These are phyloP conservation scores for Otolemur crassicaudatus DNA, from an alignment of 2,797 vertebrate species.

Conservation along the genomic window DNA sequence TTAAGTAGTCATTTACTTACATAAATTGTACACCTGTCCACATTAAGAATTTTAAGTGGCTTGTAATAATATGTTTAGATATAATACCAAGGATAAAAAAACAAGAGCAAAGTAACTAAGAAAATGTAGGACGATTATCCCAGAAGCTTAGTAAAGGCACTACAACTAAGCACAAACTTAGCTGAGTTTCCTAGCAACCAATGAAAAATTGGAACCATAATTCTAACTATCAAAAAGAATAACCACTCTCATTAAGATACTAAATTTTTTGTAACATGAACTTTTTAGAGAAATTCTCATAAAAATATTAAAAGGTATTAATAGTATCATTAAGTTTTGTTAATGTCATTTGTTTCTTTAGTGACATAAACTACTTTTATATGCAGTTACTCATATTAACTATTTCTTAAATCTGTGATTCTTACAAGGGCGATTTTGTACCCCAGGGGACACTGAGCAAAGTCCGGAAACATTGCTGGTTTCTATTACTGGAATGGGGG, in stretches of 20 bases:
- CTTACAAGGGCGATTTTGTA: neutral
- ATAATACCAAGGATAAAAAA: neutral
- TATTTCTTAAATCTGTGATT: neutral
- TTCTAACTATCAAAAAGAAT: conserved; percentile 24
- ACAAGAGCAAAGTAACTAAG: neutral
- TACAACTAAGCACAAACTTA: neutral
- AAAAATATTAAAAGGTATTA: neutral
- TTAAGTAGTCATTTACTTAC: neutral
- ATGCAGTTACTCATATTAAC: neutral
- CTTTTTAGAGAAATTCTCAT: conserved; percentile 20
- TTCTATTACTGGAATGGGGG: neutral
- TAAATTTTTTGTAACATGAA: neutral
- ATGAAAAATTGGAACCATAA: neutral
- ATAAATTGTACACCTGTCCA: neutral
- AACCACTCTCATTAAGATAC: neutral
- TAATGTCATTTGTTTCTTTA: conserved; percentile 3
- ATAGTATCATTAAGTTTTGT: neutral
- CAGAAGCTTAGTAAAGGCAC: conserved; percentile 3
- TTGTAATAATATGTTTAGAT: neutral
- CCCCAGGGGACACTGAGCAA: neutral
- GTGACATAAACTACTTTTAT: neutral
- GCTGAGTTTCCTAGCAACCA: conserved; percentile 3
- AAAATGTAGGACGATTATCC: neutral
- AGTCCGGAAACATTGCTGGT: neutral
- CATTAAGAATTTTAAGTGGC: neutral